A percentile compares a stretch with the other conserved stretches of the same genome.
Evolutionary conservation across 2,113 vertebrate species (phyloP).

Genomic region (Noturus placidus): DNA sequence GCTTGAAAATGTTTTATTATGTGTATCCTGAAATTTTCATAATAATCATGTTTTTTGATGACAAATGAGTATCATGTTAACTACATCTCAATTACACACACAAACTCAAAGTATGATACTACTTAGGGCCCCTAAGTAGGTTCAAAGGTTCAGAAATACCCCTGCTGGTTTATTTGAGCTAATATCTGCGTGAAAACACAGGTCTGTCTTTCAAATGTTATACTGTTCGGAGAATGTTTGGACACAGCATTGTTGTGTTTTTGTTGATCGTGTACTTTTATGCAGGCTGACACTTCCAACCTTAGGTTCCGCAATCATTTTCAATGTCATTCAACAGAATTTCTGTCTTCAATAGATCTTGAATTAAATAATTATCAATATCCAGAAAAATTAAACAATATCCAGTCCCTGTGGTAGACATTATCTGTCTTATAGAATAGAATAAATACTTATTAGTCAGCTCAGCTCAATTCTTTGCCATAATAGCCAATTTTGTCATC

Average conservation of each 20-base stretch:
- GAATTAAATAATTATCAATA: background rate
- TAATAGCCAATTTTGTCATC: slow-evolving; percentile 11
- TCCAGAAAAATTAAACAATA: no score
- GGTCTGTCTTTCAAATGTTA: background rate
- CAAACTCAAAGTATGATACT: background rate
- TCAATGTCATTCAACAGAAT: background rate
- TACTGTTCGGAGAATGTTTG: background rate
- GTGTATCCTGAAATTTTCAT: background rate
- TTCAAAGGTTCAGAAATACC: background rate
- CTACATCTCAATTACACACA: background rate
- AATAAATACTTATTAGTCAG: background rate
- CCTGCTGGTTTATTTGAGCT: background rate
- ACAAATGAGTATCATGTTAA: background rate
- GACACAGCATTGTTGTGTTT: background rate
- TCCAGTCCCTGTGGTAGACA: background rate
- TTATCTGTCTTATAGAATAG: background rate
- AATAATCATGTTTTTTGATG: background rate
- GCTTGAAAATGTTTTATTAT: background rate
- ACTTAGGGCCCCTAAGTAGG: background rate
- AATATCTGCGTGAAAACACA: background rate
- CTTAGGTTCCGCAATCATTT: background rate
- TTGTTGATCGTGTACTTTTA: background rate
- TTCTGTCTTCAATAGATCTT: background rate
- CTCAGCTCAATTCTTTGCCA: background rate
- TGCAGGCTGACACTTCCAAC: background rate